A percentile compares a stretch with the other conserved stretches of the same genome.
Evolutionary conservation across 1,140 invertebrate genomes (phyloP).

Genomic region (Apolygus lucorum): DNA sequence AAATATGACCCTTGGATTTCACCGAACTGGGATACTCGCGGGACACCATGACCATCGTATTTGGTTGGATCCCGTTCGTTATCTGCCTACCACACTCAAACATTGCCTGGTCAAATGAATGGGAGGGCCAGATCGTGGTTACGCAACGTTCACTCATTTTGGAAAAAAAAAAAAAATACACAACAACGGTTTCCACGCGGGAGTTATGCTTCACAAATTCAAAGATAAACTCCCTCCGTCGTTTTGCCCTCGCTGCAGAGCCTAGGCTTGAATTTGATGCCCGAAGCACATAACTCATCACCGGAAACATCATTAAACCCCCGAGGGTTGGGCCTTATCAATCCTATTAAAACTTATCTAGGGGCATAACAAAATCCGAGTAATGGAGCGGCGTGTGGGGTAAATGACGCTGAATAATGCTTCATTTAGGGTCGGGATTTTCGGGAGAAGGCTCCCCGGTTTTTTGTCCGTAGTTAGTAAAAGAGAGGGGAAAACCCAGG

Average conservation of each 20-base stretch:
- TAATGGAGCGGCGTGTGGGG: slow-evolving; percentile 12
- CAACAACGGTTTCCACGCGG: background rate
- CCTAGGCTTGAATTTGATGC: background rate
- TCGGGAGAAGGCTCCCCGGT: background rate
- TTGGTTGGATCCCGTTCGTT: too few species aligned
- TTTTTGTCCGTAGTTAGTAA: background rate
- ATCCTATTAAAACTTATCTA: slow-evolving; percentile 15
- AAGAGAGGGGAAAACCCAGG: background rate
- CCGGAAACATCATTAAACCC: slow-evolving; percentile 8
- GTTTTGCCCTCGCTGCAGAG: background rate
- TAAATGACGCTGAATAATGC: slow-evolving; percentile 15
- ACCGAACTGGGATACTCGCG: too few species aligned
- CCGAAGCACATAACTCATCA: slow-evolving; percentile 4
- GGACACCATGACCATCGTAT: too few species aligned
- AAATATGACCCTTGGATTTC: too few species aligned
- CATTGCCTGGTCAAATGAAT: too few species aligned
- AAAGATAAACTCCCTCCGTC: too few species aligned
- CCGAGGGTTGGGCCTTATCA: slow-evolving; percentile 5
- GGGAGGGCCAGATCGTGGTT: too few species aligned
- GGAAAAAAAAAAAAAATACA: background rate
- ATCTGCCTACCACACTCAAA: too few species aligned
- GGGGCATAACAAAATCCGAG: slow-evolving; percentile 10
- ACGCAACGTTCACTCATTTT: background rate
- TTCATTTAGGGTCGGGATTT: background rate
- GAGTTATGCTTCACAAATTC: background rate